Conservation (phyloP, 2,888 invertebrate species). For the Hyppa rectilinea region DNA sequence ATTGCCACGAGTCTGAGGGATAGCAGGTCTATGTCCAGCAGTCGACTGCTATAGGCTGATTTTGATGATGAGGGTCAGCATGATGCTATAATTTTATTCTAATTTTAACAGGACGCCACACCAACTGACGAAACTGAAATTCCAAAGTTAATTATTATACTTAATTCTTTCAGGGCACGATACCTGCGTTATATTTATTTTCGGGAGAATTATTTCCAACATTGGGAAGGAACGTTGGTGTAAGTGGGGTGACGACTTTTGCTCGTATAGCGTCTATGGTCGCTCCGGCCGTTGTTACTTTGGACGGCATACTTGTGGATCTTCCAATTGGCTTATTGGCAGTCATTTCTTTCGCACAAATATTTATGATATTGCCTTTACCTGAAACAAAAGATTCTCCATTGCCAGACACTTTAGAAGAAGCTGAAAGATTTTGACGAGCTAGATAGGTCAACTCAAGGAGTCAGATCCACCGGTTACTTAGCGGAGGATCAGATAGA, state of each 20-base stretch:
- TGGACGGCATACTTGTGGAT: conserved; percentile 74
- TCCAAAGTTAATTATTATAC: not conserved
- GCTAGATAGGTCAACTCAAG: not conserved
- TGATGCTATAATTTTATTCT: too few species aligned
- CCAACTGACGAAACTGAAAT: too few species aligned
- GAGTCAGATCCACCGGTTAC: not conserved
- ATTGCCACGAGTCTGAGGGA: too few species aligned
- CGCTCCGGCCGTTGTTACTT: conserved; percentile 80
- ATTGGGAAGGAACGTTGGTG: conserved; percentile 93
- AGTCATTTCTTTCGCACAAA: conserved; percentile 76
- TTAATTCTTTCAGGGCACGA: conserved; percentile 84
- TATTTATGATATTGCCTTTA: conserved; percentile 80
- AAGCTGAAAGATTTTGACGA: conserved; percentile 74
- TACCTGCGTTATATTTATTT: conserved; percentile 92
- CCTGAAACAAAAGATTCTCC: conserved; percentile 86
- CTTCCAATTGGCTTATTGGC: conserved; percentile 80
- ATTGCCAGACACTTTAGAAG: conserved; percentile 89
- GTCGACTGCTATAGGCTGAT: too few species aligned
- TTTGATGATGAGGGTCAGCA: too few species aligned
- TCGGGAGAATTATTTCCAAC: conserved; percentile 95
- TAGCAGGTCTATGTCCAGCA: too few species aligned
- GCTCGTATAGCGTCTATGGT: conserved; percentile 95
- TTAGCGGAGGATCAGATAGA: not conserved
- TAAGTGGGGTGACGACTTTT: conserved; percentile 94
- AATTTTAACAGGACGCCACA: not conserved